These are phyloP conservation scores for Conchocele bisecta DNA, from an alignment of 2,888 invertebrate species.

Conservation along the genomic window DNA sequence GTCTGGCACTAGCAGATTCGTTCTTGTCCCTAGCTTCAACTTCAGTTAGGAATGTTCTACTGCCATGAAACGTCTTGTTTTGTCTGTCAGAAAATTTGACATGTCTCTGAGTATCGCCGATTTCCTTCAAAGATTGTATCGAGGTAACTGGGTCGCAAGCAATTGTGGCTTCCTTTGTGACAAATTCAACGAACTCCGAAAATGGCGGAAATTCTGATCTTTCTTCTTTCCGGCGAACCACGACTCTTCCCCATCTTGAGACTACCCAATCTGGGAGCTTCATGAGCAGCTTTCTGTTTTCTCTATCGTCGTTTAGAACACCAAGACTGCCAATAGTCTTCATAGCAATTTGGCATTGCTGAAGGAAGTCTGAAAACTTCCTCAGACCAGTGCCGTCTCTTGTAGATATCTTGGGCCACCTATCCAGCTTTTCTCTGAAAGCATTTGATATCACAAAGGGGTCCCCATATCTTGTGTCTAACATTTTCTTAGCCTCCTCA, in stretches of 20 bases:
- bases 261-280: constrained; percentile 43
- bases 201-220: constrained; percentile 14
- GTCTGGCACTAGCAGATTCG: neutral
- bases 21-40: neutral
- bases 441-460: constrained; percentile 21
- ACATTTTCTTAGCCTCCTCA: constrained; percentile 11
- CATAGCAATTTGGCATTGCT: constrained; percentile 39
- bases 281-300: constrained; percentile 26
- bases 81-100: too few relatives aligned
- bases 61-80: neutral
- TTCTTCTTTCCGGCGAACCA: constrained; percentile 1
- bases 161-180: constrained; percentile 24
- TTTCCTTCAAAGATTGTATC: constrained; percentile 17
- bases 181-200: neutral
- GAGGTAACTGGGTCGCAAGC: constrained; percentile 42
- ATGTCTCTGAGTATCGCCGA: too few relatives aligned
- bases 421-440: constrained; percentile 20
- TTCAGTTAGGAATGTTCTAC: constrained; percentile 5
- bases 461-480: constrained; percentile 22
- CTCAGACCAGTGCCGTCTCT: constrained; percentile 1
- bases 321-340: neutral
- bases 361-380: neutral
- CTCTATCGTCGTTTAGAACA: constrained; percentile 12
- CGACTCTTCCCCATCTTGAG: constrained; percentile 25
- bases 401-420: constrained; percentile 5